Evolutionary conservation across 2,888 invertebrate species (phyloP).

Genomic region (Drosophila parthenogenetica): DNA sequence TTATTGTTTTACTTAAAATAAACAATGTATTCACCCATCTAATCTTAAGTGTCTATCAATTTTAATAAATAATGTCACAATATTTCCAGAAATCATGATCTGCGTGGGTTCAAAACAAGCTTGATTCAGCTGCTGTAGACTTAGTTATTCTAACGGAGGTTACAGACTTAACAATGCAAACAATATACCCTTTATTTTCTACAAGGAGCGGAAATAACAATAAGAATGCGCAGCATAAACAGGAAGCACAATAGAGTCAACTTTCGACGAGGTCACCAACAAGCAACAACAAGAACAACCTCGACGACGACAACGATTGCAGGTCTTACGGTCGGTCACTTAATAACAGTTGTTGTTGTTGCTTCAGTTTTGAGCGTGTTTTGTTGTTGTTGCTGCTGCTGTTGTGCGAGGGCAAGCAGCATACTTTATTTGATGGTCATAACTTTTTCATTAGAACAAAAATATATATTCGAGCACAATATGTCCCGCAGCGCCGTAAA

Average conservation of each 20-base stretch:
- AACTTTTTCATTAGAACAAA: conserved; percentile 81
- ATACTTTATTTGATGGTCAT: conserved; percentile 80
- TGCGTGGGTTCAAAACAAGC: too few species aligned
- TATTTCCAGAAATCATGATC: too few species aligned
- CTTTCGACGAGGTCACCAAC: conserved; percentile 73
- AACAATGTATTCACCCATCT: too few species aligned
- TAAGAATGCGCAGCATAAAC: conserved; percentile 68
- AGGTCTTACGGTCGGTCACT: conserved; percentile 79
- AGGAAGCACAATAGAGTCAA: conserved; percentile 78
- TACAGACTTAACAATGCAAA: background rate
- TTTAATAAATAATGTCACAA: too few species aligned
- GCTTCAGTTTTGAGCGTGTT: conserved; percentile 71
- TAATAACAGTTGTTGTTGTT: conserved; percentile 62
- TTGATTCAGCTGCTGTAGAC: too few species aligned
- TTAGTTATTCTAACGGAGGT: background rate
- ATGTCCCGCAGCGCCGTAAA: conserved; percentile 81
- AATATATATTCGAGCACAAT: conserved; percentile 78
- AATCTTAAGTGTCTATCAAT: too few species aligned
- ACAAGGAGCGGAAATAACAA: conserved; percentile 47
- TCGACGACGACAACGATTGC: conserved; percentile 59
- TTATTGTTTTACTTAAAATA: too few species aligned
- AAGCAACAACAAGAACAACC: conserved; percentile 25
- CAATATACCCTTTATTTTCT: background rate
- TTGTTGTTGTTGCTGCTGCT: conserved; percentile 31
- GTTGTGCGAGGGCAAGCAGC: conserved; percentile 64